A percentile compares a stretch with the other conserved stretches of the same genome.
phyloP scores from a whole-genome alignment of 2,888 invertebrate species.

The Clepsis dumicolana region DNA sequence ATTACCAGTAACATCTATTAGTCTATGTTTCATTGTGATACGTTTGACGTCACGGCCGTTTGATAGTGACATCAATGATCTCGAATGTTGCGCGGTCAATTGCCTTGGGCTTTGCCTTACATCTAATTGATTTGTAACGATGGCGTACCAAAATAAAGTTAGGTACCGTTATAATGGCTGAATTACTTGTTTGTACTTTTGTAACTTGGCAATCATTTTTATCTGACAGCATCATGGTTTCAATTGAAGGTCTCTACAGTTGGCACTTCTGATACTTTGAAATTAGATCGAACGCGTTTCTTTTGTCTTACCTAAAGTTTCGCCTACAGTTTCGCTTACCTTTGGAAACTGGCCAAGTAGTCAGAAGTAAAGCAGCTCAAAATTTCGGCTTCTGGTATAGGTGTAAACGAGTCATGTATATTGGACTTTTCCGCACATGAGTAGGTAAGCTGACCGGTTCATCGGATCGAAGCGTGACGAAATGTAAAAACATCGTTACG shows the following conservation, averaged over 20 bases:
- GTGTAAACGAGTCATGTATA: background rate
- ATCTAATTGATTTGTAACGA: constrained; percentile 19
- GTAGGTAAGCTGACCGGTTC: constrained; percentile 42
- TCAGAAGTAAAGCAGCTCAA: constrained; percentile 1
- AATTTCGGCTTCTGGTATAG: background rate
- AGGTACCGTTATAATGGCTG: constrained; percentile 6
- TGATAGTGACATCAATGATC: constrained; percentile 43
- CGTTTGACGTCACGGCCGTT: constrained; percentile 27
- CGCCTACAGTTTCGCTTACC: background rate
- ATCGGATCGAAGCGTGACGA: constrained; percentile 45
- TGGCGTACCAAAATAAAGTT: constrained; percentile 27
- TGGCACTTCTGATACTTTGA: constrained; percentile 1
- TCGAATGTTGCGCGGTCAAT: constrained; percentile 41
- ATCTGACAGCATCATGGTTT: background rate
- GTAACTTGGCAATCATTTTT: background rate
- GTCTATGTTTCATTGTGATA: background rate
- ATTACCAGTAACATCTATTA: background rate
- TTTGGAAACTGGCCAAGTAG: constrained; percentile 1
- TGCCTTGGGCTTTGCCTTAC: constrained; percentile 37
- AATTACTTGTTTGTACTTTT: background rate
- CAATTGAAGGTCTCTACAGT: constrained; percentile 8
- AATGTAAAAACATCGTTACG: constrained; percentile 49
- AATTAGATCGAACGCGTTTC: constrained; percentile 2
- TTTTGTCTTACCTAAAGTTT: constrained; percentile 4
- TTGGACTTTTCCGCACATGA: constrained; percentile 41